Evolutionary conservation across 2,113 vertebrate species (phyloP), one percentile per base, ranked within the genome.

Genomic region (Mugil cephalus): DNA sequence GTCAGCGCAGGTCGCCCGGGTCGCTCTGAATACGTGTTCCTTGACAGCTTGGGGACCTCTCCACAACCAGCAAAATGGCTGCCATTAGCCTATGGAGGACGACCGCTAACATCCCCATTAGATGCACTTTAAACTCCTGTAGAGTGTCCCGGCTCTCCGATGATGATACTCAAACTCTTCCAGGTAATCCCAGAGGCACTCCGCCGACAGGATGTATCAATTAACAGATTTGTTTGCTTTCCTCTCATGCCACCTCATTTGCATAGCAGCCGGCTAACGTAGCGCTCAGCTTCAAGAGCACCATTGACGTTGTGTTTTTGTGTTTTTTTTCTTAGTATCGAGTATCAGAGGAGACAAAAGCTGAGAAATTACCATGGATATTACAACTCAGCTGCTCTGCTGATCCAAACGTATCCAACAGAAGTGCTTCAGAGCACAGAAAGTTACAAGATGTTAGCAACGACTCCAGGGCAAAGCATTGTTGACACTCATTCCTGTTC

Each of bases 221-320:
- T 92, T 91, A 93, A 85, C 90, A 88, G 74, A 83, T 92, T 90
- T 92, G 85, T 92, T 93, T 91, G 89, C 90, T 89, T 89, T 92
- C 75, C 74, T 85, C 87, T 88, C 64, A 67, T 62, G 60, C 61
- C 8, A 24, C 50, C 87, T 90, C 77, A 90, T 91, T 92, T 87
- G 88, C 91, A 92, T 91, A 72, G 52, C 85, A 80, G 82, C 72
- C 79, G 59, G 75, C 43, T 74, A 53, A 58, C 68, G 7, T 30
- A 0, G 47, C 2, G 55, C 67, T 50, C 53, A 2, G 50, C 89
- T 87, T 91, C 83, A 88, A 89, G 85, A 88, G 88, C 71, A 13
- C 17, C 74, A 52, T 79, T 86, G 80, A 87, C 82, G 63, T 62
- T 2, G 40, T 79, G 53, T 53, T 65, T 61, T 61, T 53, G 68